Evolutionary conservation across 92 coral and sea anemone genomes (phyloP).

Genomic region (Phenganax stokvisi): DNA sequence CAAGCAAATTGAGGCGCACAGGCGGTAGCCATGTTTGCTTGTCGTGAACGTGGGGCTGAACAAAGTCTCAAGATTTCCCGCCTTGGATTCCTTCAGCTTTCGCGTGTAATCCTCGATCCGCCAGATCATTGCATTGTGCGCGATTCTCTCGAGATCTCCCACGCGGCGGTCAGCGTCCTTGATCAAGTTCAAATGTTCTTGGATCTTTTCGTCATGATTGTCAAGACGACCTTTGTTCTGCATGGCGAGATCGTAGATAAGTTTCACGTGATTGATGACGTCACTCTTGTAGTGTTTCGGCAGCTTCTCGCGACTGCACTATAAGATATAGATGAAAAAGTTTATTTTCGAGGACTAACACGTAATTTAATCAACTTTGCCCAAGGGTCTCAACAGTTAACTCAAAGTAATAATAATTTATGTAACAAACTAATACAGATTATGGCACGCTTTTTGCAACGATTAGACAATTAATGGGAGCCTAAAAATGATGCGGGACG

Average conservation of each 20-base stretch:
- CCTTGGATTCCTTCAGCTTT: slow-evolving; percentile 81
- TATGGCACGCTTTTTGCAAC: too few relatives aligned
- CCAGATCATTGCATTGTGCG: slow-evolving; percentile 90
- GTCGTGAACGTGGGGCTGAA: slow-evolving; percentile 95
- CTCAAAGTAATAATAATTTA: too few relatives aligned
- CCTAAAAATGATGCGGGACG: too few relatives aligned
- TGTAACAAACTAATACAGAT: too few relatives aligned
- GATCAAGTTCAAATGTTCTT: slow-evolving; percentile 56
- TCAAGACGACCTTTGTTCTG: slow-evolving; percentile 50
- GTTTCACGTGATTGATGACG: slow-evolving; percentile 61
- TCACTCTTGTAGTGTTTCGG: slow-evolving; percentile 71
- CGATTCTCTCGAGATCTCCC: slow-evolving; percentile 77
- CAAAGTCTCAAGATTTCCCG: slow-evolving; percentile 76
- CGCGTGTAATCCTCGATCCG: slow-evolving; percentile 76
- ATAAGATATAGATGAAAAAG: slow-evolving; percentile 22
- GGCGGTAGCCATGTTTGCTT: slow-evolving; percentile 93
- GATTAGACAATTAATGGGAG: too few relatives aligned
- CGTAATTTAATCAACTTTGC: background rate
- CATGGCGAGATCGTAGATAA: slow-evolving; percentile 54
- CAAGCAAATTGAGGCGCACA: slow-evolving; percentile 94
- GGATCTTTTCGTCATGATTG: slow-evolving; percentile 42
- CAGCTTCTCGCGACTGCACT: slow-evolving; percentile 85
- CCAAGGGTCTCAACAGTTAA: too few relatives aligned
- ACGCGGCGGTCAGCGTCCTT: slow-evolving; percentile 58
- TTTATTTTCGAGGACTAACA: background rate